Base-by-base conservation (phyloP, 2,888 invertebrate genomes). In the Chaitophorus viminalis region DNA sequence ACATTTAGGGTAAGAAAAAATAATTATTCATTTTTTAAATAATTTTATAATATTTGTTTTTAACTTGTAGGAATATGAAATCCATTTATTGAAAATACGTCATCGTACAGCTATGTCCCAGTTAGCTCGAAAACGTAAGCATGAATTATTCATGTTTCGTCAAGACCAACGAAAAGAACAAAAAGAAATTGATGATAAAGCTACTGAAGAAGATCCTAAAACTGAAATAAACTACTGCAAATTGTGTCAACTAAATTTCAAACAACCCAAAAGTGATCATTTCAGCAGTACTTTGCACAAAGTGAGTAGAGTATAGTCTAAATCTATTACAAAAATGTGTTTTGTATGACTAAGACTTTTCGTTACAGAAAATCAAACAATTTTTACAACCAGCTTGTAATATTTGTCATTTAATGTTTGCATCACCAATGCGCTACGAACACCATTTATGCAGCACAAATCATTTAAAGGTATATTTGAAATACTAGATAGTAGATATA, bases 401-500 rank as follows among this genome's bases (percentile, higher is more conserved):
- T 90, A 93, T 95, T 79, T 97, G 96, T 91, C 94, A 94, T 89
- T 92, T 95, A 90, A 94, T 94, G 70, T 96, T 96, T 92, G 95
- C 95, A 90, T 95, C 96, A 89, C 96, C 96, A 25, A 96, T 96
- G 95, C 93, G 95, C 29, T 96, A 95, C 91, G 96, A 97, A 91
- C 95, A 95, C 89, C 97, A 97, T 91, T 65, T 87, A 11, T 89
- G 88, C 39, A 88, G 88, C 18, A 81, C 84, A 39, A 83, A 82
- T n/a, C 89, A 89, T 84, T 87, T 89, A 82, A 89, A 89, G 54
- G 89, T 89, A 88, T 76, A 78, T 8, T 25, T 78, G 54, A 33
- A 31, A 60, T 86, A 3, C 25, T 65, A 17, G 39, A n/a, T 86
- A 3, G 18, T 65, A 17, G 39, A n/a, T 77, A 60, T 75, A 0